A percentile compares a stretch with the other conserved stretches of the same genome.
These are phyloP conservation scores for Cordylochernes scorpioides DNA, from an alignment of 2,888 invertebrate genomes.

Conservation along the genomic window DNA sequence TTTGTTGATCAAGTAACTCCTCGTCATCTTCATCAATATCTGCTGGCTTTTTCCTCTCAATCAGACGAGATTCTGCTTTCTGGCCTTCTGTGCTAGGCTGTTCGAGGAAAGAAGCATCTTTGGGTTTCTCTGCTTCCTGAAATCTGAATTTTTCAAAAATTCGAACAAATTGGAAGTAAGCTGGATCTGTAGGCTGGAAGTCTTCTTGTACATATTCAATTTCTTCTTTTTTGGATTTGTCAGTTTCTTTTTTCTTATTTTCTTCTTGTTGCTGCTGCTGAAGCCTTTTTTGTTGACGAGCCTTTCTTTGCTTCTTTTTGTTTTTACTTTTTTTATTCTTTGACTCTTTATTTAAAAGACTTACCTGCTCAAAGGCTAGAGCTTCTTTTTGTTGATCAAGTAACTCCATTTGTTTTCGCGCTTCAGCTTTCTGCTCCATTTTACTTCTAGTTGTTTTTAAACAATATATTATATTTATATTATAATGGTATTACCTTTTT, in stretches of 20 bases:
- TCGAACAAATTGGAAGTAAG: constrained; percentile 71
- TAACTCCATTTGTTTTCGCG: no score
- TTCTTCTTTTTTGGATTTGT: constrained; percentile 72
- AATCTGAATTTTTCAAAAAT: constrained; percentile 80
- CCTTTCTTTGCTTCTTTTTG: no score
- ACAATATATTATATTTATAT: no score
- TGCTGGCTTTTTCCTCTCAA: constrained; percentile 17
- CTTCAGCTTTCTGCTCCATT: no score
- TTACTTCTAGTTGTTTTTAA: no score
- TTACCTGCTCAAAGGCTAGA: no score
- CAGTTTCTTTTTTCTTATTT: constrained; percentile 64
- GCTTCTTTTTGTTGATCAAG: constrained; percentile 19
- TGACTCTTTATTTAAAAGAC: no score
- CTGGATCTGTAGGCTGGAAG: constrained; percentile 60
- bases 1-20: constrained; percentile 18
- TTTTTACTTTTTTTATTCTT: no score
- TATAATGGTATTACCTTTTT: no score
- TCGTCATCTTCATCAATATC: constrained; percentile 17
- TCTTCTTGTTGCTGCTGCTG: constrained; percentile 38
- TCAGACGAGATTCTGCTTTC: constrained; percentile 15
- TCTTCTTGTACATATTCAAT: constrained; percentile 60
- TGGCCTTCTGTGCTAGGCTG: constrained; percentile 19
- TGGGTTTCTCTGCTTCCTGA: constrained; percentile 29
- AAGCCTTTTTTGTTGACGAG: no score
- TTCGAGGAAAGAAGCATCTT: constrained; percentile 17